Conservation (phyloP, 2,888 invertebrate genomes). For the Craniophora ligustri region DNA sequence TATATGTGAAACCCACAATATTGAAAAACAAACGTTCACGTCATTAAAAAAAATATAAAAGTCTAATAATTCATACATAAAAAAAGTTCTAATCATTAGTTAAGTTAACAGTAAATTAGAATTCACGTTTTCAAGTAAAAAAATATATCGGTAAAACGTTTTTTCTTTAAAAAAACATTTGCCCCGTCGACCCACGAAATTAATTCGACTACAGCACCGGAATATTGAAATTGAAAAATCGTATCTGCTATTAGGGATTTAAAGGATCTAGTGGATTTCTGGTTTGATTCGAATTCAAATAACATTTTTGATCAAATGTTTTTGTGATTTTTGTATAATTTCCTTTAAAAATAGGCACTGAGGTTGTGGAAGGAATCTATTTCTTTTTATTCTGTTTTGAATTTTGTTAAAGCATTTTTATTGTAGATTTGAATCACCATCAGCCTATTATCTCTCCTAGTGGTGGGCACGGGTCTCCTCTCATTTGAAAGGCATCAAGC, state of each 20-base stretch:
- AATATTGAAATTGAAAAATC: slow-evolving; percentile 19
- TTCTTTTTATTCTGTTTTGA: too few relatives aligned
- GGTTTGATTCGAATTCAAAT: slow-evolving; percentile 26
- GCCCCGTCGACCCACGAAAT: slow-evolving; percentile 2
- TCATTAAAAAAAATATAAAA: too few relatives aligned
- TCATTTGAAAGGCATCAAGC: too few relatives aligned
- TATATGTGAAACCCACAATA: too few relatives aligned
- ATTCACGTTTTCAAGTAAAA: not conserved
- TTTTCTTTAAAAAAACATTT: not conserved
- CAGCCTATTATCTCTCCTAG: too few relatives aligned
- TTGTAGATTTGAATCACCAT: too few relatives aligned
- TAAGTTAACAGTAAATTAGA: not conserved
- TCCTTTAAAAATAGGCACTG: not conserved
- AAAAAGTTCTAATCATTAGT: not conserved
- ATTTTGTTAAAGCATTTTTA: too few relatives aligned
- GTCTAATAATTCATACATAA: not conserved
- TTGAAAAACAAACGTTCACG: too few relatives aligned
- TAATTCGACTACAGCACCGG: not conserved
- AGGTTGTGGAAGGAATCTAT: too few relatives aligned
- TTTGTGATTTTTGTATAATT: slow-evolving; percentile 4
- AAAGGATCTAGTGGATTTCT: slow-evolving; percentile 26
- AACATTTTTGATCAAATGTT: slow-evolving; percentile 21
- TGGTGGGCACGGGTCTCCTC: too few relatives aligned
- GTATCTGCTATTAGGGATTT: slow-evolving; percentile 23
- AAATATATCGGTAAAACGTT: too few relatives aligned